These are phyloP conservation scores for Laticauda colubrina DNA, from an alignment of 2,113 vertebrate genomes.

Conservation along the genomic window DNA sequence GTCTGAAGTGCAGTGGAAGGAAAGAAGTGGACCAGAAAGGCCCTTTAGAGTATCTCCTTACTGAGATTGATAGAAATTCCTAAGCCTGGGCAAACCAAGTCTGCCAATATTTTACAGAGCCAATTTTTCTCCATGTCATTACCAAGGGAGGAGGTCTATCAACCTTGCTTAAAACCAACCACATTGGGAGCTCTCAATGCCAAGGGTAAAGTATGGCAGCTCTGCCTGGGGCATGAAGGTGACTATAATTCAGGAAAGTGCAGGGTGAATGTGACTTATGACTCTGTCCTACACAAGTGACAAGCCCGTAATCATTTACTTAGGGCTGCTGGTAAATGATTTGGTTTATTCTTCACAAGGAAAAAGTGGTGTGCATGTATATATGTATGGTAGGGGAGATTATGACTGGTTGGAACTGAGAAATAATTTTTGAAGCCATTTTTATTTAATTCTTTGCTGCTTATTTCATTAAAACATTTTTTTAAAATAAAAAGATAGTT, in stretches of 20 bases:
- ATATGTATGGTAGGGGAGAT: constrained; percentile 1
- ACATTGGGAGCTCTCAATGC: not conserved
- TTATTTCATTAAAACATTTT: constrained; percentile 39
- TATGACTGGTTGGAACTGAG: not conserved
- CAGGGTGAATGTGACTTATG: constrained; percentile 27
- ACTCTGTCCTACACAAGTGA: constrained; percentile 26
- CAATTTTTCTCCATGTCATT: not conserved
- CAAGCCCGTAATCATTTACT: constrained; percentile 30
- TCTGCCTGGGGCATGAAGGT: constrained; percentile 7
- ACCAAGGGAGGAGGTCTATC: not conserved
- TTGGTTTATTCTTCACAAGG: constrained; percentile 39
- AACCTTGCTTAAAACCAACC: constrained; percentile 14
- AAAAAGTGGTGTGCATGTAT: not conserved
- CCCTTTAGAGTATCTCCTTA: constrained; percentile 15
- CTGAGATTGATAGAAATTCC: not conserved
- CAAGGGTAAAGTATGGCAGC: not conserved
- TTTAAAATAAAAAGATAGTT: constrained; percentile 19
- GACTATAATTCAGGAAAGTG: constrained; percentile 38
- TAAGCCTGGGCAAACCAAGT: not conserved
- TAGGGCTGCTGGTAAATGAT: constrained; percentile 9
- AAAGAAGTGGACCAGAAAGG: not conserved
- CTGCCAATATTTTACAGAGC: not conserved
- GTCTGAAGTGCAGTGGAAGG: not conserved
- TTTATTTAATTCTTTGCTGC: constrained; percentile 11
- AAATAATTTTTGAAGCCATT: not conserved